phyloP scores from a whole-genome alignment of 2,888 invertebrate species.

The Xanthostigma xanthostigma region DNA sequence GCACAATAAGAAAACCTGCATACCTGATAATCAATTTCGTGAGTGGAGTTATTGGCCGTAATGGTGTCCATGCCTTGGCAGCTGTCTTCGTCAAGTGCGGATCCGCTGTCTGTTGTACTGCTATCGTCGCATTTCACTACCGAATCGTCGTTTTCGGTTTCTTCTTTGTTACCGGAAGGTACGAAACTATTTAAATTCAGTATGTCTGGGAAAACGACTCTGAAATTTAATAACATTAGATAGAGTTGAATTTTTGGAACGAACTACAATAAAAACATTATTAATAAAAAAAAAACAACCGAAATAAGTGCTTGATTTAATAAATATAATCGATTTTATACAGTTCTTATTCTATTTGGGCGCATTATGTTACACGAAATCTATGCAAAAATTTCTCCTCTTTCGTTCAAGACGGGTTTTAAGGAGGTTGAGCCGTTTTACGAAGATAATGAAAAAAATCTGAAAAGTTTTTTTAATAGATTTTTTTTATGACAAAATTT shows the following conservation, averaged over 20 bases:
- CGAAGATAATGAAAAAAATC: too few relatives aligned
- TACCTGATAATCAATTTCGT: constrained; percentile 8
- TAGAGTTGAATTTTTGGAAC: too few relatives aligned
- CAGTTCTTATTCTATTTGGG: too few relatives aligned
- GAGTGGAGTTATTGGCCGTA: constrained; percentile 21
- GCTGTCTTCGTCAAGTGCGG: constrained; percentile 49
- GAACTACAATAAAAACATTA: too few relatives aligned
- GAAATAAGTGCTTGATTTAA: too few relatives aligned
- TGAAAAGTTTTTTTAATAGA: too few relatives aligned
- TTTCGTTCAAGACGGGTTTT: neutral
- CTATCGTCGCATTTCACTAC: constrained; percentile 44
- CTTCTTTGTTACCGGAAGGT: constrained; percentile 24
- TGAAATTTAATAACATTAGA: constrained; percentile 23
- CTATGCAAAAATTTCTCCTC: neutral
- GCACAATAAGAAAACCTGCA: too few relatives aligned
- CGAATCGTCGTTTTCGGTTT: constrained; percentile 29
- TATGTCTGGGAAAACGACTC: constrained; percentile 67
- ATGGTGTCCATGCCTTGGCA: constrained; percentile 29
- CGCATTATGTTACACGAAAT: too few relatives aligned
- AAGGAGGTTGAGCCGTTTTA: too few relatives aligned
- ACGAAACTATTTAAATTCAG: constrained; percentile 45
- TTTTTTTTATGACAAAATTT: too few relatives aligned
- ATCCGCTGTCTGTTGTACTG: constrained; percentile 52
- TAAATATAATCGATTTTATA: too few relatives aligned
- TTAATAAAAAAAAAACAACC: too few relatives aligned